Evolutionary conservation across 2,113 vertebrate genomes (phyloP), one percentile per base, ranked within the genome.

Genomic region (Beaufortia kweichowensis): DNA sequence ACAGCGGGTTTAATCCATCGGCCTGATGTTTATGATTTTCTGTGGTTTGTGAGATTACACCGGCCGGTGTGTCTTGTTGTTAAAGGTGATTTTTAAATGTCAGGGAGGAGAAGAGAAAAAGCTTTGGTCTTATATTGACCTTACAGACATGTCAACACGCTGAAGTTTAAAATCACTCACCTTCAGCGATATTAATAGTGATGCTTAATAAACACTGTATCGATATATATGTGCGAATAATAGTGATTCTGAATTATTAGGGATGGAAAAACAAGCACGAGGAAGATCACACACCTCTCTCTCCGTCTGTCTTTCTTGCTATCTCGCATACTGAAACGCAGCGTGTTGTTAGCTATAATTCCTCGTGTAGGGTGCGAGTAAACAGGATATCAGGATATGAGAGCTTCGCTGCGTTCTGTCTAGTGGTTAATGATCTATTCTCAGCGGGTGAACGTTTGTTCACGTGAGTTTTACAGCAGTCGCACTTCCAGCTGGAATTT

Each of bases 11-110:
- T 74, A 75, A 75, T 79, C 71, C 63, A 6, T 75, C 41, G 21
- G 41, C 48, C 59, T 75, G 59, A 66, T 57, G 29, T 24, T 29
- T 59, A 65, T 71, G 46, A 70, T 82, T 77, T 74, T 61, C 23
- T 75, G 55, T 29, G n/a, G 79, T 76, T 81, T 82, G 56, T 65
- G 80, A 82, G 76, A 84, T 81, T 77, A 87, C 80, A 77, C 84
- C 73, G 80, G 83, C 46, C 76, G 75, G 56, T 64, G 73, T 80
- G 83, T 77, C 86, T 86, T 86, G 81, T 78, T 80, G 68, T 81
- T 82, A 86, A 86, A 86, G 85, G 88, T 85, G 86, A 87, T 88
- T 90, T 90, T 89, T 89, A 90, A 90, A 91, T 89, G 88, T 88
- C 88, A 89, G 75, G 76, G 57, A 67, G 33, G 60, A 74, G 75